Evolutionary conservation across 2,888 invertebrate species (phyloP).

Genomic region (Amblyteles armatorius): DNA sequence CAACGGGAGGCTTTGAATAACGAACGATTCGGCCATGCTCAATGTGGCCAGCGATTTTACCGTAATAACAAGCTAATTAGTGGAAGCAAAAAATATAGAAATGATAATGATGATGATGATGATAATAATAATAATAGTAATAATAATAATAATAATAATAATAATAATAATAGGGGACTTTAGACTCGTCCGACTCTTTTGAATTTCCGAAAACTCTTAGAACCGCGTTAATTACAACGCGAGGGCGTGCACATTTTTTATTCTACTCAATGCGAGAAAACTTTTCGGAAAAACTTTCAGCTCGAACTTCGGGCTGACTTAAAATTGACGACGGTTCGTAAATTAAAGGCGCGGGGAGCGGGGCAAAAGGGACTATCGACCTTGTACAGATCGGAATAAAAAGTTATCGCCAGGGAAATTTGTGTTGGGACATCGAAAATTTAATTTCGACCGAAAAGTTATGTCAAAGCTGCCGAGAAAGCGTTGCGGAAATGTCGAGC

Average conservation of each 20-base stretch:
- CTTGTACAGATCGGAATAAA: not conserved
- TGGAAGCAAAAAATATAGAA: not conserved
- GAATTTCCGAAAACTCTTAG: constrained; percentile 10
- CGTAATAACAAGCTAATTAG: constrained; percentile 31
- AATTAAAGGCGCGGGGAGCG: not conserved
- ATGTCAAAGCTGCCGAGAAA: not conserved
- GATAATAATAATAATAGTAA: too few relatives aligned
- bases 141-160: too few relatives aligned
- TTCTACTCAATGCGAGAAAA: constrained; percentile 15
- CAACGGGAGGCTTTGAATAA: not conserved
- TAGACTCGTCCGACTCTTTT: not conserved
- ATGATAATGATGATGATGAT: too few relatives aligned
- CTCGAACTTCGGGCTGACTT: constrained; percentile 5
- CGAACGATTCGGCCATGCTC: not conserved
- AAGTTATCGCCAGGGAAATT: not conserved
- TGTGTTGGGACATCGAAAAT: not conserved
- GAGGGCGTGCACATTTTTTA: not conserved
- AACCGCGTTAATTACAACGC: constrained; percentile 23
- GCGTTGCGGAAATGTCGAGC: constrained; percentile 10
- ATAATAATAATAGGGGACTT: too few relatives aligned
- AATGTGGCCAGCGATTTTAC: not conserved
- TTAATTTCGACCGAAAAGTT: not conserved
- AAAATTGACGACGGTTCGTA: constrained; percentile 7
- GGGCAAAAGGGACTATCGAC: not conserved
- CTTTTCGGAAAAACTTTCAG: constrained; percentile 8